These are phyloP conservation scores for Antrozous pallidus DNA, from an alignment of 2,797 vertebrate species.

Conservation along the genomic window DNA sequence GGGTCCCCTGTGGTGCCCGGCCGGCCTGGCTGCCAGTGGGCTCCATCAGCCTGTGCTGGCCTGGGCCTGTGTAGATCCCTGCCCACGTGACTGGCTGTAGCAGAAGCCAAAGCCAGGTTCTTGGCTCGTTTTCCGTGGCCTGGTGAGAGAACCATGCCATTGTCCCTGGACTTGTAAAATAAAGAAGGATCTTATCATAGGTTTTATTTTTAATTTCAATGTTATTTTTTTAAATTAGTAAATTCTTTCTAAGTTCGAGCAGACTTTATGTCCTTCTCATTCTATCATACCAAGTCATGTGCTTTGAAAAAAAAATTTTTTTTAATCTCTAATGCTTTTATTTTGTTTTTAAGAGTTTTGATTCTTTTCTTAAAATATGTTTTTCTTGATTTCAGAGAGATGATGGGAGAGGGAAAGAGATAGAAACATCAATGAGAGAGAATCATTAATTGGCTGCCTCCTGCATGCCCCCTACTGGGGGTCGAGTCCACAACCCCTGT, in stretches of 20 bases:
- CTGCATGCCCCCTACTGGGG: too few species aligned
- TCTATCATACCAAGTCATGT: not conserved
- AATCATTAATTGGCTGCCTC: too few species aligned
- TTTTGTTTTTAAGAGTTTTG: not conserved
- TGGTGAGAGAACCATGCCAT: not conserved
- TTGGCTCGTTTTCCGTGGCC: not conserved
- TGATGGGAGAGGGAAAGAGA: too few species aligned
- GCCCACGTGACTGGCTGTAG: not conserved
- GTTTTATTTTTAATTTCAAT: not conserved
- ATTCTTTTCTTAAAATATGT: too few species aligned
- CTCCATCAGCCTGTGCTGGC: not conserved
- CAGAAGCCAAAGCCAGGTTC: not conserved
- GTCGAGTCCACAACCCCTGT: too few species aligned
- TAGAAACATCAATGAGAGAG: too few species aligned
- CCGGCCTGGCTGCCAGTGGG: not conserved
- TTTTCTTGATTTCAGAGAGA: too few species aligned
- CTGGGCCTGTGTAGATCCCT: not conserved
- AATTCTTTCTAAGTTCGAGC: not conserved
- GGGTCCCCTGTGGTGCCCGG: not conserved
- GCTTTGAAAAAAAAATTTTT: not conserved
- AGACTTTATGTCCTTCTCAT: not conserved
- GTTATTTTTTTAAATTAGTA: slow-evolving; percentile 37
- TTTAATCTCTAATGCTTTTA: slow-evolving; percentile 7
- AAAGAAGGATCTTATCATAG: not conserved
- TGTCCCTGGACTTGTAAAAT: slow-evolving; percentile 1